Percentiles rank a stretch among this genome's conserved stretches.
Evolutionary conservation across 2,888 invertebrate species (phyloP).

Genomic region (Toxonevra muliebris): DNA sequence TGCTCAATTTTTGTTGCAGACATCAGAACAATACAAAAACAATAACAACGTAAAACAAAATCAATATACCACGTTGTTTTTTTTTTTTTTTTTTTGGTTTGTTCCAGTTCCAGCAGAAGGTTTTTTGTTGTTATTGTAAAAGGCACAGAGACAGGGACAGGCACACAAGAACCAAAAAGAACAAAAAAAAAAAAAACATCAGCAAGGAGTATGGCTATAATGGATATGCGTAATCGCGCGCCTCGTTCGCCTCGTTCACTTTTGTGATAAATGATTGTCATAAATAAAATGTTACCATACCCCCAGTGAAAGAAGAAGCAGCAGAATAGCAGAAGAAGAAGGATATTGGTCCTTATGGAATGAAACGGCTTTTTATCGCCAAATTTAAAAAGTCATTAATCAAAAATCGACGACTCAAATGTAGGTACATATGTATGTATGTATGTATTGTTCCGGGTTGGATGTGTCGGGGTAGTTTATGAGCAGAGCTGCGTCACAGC

Average conservation of each 20-base stretch:
- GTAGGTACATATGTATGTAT: too few relatives aligned
- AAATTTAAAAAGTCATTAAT: slow-evolving; percentile 47
- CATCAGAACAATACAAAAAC: too few relatives aligned
- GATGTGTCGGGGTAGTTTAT: too few relatives aligned
- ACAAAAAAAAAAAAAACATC: neutral
- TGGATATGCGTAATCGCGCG: slow-evolving; percentile 50
- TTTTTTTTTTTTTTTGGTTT: too few relatives aligned
- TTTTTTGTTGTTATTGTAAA: too few relatives aligned
- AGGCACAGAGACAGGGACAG: neutral
- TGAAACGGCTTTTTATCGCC: slow-evolving; percentile 52
- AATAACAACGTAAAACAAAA: too few relatives aligned
- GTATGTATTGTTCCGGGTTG: too few relatives aligned
- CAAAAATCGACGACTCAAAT: slow-evolving; percentile 39
- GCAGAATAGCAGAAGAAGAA: slow-evolving; percentile 7
- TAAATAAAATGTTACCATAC: slow-evolving; percentile 51
- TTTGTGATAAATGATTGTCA: slow-evolving; percentile 61
- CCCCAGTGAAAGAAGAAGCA: slow-evolving; percentile 34
- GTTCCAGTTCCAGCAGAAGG: too few relatives aligned
- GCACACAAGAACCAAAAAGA: neutral
- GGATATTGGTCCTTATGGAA: slow-evolving; percentile 55
- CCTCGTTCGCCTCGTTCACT: slow-evolving; percentile 51
- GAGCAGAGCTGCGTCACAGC: too few relatives aligned
- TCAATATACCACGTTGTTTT: too few relatives aligned
- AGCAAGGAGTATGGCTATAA: too few relatives aligned
- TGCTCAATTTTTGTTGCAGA: too few relatives aligned